Percentiles rank a stretch among this genome's conserved stretches.
Conservation (phyloP, 2,888 invertebrate species). For the Eremobia ochroleuca region DNA sequence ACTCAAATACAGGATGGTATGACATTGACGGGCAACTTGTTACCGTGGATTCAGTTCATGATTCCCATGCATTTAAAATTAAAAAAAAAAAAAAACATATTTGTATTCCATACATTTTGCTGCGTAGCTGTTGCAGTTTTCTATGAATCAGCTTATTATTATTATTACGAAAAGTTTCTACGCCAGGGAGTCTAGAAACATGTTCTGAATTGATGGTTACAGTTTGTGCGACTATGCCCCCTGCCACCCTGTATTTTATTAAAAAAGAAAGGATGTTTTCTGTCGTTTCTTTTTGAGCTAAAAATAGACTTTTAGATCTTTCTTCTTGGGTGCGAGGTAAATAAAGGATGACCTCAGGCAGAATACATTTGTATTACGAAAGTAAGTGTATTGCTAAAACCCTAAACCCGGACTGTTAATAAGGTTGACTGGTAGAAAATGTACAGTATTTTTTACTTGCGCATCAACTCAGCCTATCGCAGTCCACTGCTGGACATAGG, state of each 20-base stretch:
- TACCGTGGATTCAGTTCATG: too few species aligned
- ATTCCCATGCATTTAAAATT: background rate
- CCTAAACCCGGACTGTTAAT: background rate
- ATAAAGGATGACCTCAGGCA: conserved; percentile 3
- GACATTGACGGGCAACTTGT: too few species aligned
- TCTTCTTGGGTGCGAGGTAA: conserved; percentile 4
- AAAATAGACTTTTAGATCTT: conserved; percentile 13
- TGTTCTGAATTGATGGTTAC: too few species aligned
- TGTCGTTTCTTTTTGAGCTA: conserved; percentile 21
- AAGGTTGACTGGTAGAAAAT: background rate
- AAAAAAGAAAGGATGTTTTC: background rate
- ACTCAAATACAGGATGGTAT: background rate
- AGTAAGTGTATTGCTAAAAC: conserved; percentile 10
- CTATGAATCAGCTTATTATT: too few species aligned
- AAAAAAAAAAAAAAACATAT: too few species aligned
- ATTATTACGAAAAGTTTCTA: too few species aligned
- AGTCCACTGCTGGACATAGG: too few species aligned
- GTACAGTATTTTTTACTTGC: background rate
- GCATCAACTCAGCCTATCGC: too few species aligned
- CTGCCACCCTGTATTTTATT: background rate
- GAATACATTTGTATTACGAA: background rate
- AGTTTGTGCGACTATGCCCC: too few species aligned
- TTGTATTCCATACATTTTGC: too few species aligned
- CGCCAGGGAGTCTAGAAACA: too few species aligned
- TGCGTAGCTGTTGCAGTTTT: too few species aligned